A percentile compares a stretch with the other conserved stretches of the same genome.
Evolutionary conservation across 2,113 vertebrate genomes (phyloP).

Genomic region (Sinocyclocheilus maitianheensis): DNA sequence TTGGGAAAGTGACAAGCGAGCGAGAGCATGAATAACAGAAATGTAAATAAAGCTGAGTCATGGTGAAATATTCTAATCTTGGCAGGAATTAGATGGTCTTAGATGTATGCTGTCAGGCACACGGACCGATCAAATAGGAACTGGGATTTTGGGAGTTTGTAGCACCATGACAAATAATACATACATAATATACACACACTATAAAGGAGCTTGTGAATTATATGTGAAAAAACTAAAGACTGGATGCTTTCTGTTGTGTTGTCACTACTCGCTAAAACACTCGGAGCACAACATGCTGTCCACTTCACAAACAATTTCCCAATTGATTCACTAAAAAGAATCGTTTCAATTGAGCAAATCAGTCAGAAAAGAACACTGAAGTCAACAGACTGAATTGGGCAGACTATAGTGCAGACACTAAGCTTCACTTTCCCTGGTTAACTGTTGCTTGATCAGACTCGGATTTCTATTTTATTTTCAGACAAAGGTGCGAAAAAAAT

Average conservation of each 20-base stretch:
- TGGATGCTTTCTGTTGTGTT: not conserved
- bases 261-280: not conserved
- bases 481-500: not conserved
- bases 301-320: too few relatives aligned
- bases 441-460: not conserved
- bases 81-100: conserved; percentile 43
- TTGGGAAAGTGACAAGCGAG: conserved; percentile 21
- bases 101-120: conserved; percentile 18
- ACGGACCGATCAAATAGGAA: conserved; percentile 38
- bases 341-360: not conserved
- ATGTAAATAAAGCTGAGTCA: conserved; percentile 48
- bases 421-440: too few relatives aligned
- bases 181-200: not conserved
- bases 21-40: conserved; percentile 45
- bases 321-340: too few relatives aligned
- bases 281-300: not conserved
- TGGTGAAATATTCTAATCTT: conserved; percentile 52
- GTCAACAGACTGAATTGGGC: not conserved
- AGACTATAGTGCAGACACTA: too few relatives aligned
- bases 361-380: not conserved
- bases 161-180: not conserved
- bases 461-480: not conserved
- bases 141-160: not conserved
- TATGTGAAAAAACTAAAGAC: not conserved
- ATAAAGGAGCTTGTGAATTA: not conserved